Evolutionary conservation across 2,113 vertebrate species (phyloP).

Genomic region (Serilophus lunatus): DNA sequence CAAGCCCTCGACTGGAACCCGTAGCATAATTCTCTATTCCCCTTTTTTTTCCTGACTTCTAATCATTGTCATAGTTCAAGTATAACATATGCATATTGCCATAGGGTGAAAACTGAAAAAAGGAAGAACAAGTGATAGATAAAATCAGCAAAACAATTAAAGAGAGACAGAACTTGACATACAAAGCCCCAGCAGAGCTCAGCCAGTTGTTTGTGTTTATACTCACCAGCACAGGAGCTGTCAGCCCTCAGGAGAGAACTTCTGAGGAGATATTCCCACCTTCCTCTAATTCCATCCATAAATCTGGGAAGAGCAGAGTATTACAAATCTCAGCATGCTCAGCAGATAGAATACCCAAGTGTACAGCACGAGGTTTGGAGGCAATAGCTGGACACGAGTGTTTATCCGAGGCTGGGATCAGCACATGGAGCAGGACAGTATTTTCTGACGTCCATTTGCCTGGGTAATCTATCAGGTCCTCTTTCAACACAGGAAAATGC

Average conservation of each 20-base stretch:
- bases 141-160: neutral
- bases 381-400: neutral
- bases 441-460: neutral
- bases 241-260: neutral
- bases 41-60: neutral
- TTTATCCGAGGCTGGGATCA: neutral
- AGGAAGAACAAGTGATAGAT: neutral
- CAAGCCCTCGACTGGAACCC: neutral
- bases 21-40: neutral
- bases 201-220: neutral
- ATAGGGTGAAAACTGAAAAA: neutral
- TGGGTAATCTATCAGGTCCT: neutral
- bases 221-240: neutral
- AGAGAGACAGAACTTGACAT: neutral
- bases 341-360: neutral
- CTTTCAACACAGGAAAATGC: neutral
- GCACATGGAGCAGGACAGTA: neutral
- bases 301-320: neutral
- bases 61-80: neutral
- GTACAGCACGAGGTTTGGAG: neutral
- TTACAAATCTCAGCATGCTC: neutral
- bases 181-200: neutral
- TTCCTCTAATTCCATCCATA: neutral
- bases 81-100: neutral
- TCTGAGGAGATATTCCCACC: neutral